Evolutionary conservation across 2,797 vertebrate species (phyloP), one percentile per base, ranked within the genome.

Genomic region (Muscicapa comitata): DNA sequence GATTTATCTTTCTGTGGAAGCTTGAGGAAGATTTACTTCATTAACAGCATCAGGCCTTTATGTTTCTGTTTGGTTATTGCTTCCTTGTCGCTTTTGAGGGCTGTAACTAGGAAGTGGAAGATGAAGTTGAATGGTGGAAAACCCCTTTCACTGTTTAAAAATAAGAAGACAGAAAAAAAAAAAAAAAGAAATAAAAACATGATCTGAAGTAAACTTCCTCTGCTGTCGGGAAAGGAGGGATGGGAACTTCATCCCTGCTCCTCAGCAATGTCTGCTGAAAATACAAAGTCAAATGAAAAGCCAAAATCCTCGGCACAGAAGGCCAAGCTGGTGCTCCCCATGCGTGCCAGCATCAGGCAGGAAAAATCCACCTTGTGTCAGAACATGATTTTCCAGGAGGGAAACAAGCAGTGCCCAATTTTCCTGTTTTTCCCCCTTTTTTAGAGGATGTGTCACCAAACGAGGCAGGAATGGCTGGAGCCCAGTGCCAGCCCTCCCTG

Each of bases 51-150:
- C 51, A 26, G n/a, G 28, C 25, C 3, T 23, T 50, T 6, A 1
- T 5, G 18, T 38, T 13, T 35, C 7, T 51, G 54, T 24, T 68
- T 47, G 21, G 3, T 62, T 47, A 2, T 25, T 78, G 59, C 2
- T 67, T 82, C 75, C 54, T 3, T 9, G 59, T 17, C 24, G 3
- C 5, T 71, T 59, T 57, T 63, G 61, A 59, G 14, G 42, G 45
- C 65, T 5, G 8, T 33, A n/a, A 91, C 11, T 54, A 58, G 84
- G 86, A 94, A 95, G 62, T 40, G 18, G 70, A 35, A 92, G 88
- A 81, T 28, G 67, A 92, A 78, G 38, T 13, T 33, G 58, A 51
- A 42, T 16, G 48, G 57, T 82, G 94, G 93, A 96, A 95, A 93
- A 47, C 51, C 92, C 95, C 86, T 78, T 11, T 58, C 66, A 6